Evolutionary conservation across 2,113 vertebrate species (phyloP).

Genomic region (Channa argus): DNA sequence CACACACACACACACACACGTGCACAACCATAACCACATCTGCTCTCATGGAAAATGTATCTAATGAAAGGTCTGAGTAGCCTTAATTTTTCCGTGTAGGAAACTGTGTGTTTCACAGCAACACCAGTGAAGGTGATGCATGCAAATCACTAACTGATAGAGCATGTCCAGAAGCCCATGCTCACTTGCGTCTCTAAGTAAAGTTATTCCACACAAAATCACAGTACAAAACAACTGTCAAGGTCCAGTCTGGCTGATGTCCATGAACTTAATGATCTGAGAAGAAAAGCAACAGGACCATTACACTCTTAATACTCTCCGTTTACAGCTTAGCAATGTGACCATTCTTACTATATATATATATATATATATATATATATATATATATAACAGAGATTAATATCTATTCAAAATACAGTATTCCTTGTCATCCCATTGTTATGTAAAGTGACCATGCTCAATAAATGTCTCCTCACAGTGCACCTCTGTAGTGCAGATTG

Average conservation of each 20-base stretch:
- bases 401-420: background rate
- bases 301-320: slow-evolving; percentile 52
- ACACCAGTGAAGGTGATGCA: slow-evolving; percentile 10
- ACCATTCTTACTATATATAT: slow-evolving; percentile 22
- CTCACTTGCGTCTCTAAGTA: slow-evolving; percentile 14
- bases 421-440: background rate
- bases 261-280: slow-evolving; percentile 64
- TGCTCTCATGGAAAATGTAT: slow-evolving; percentile 44
- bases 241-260: slow-evolving; percentile 31
- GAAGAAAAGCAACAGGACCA: slow-evolving; percentile 49
- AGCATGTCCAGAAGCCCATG: slow-evolving; percentile 38
- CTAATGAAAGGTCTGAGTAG: slow-evolving; percentile 6
- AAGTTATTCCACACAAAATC: slow-evolving; percentile 64
- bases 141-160: slow-evolving; percentile 42
- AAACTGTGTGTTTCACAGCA: slow-evolving; percentile 9
- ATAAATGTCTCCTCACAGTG: background rate
- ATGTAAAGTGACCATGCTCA: background rate
- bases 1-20: slow-evolving; percentile 5
- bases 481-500: background rate
- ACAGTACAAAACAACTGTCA: slow-evolving; percentile 30
- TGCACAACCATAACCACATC: background rate
- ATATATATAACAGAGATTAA: too few relatives aligned
- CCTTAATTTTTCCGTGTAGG: slow-evolving; percentile 51
- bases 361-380: too few relatives aligned
- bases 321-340: slow-evolving; percentile 42